Percentiles rank a stretch among this genome's conserved stretches.
Evolutionary conservation across 2,113 vertebrate species (phyloP).

Genomic region (Anser cygnoides): DNA sequence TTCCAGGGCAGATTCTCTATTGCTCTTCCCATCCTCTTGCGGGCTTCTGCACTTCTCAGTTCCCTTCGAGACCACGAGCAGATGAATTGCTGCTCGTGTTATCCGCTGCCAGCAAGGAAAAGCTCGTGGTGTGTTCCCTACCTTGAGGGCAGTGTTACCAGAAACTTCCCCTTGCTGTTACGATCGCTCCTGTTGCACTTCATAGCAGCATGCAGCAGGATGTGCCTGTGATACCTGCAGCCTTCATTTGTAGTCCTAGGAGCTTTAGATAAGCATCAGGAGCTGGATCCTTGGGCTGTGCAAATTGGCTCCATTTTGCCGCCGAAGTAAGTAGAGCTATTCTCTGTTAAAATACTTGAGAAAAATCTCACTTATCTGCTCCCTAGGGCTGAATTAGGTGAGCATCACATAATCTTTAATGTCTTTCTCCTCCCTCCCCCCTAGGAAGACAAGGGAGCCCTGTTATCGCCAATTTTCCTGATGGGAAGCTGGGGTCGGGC

Average conservation of each 20-base stretch:
- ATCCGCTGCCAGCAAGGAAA: not conserved
- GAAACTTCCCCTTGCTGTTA: not conserved
- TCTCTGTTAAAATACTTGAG: not conserved
- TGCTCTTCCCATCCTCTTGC: not conserved
- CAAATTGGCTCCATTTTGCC: not conserved
- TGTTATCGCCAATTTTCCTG: not conserved
- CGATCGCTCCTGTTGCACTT: not conserved
- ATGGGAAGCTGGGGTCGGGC: not conserved
- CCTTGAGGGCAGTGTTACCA: not conserved
- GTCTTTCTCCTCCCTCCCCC: not conserved
- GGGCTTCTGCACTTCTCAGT: not conserved
- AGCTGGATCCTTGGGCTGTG: not conserved
- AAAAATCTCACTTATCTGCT: not conserved
- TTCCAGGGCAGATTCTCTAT: not conserved
- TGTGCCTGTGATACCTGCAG: not conserved
- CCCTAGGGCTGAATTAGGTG: not conserved
- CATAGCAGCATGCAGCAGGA: not conserved
- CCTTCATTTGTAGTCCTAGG: not conserved
- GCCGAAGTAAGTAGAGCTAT: not conserved
- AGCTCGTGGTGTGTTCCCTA: fast-evolving
- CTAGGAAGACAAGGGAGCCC: not conserved
- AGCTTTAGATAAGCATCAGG: constrained; percentile 12
- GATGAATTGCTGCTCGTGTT: not conserved
- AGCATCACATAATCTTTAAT: not conserved
- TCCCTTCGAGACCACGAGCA: not conserved